These are phyloP conservation scores for Drosophila obscura DNA, from an alignment of 1,140 invertebrate genomes.

Conservation along the genomic window DNA sequence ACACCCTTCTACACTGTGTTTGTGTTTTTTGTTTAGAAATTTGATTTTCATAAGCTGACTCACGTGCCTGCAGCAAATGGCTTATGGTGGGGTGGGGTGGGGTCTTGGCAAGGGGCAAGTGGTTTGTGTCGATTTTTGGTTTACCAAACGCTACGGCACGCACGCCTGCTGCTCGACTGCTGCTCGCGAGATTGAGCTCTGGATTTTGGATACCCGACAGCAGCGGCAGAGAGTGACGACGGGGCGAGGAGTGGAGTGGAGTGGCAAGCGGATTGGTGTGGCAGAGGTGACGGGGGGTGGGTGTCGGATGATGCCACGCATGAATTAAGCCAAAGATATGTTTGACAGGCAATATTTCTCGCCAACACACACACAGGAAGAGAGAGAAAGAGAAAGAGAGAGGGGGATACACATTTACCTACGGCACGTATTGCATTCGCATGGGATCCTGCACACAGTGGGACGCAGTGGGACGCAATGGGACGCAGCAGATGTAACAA, in stretches of 20 bases:
- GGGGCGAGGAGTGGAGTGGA: not conserved
- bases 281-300: not conserved
- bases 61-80: conserved; percentile 58
- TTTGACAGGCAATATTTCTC: conserved; percentile 60
- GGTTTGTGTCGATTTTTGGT: conserved; percentile 47
- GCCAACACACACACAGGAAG: not conserved
- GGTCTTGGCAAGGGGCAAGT: not conserved
- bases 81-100: conserved; percentile 24
- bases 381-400: not conserved
- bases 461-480: too few relatives aligned
- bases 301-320: conserved; percentile 34
- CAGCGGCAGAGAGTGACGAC: too few relatives aligned
- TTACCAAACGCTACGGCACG: conserved; percentile 35
- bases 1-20: conserved; percentile 27
- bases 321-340: conserved; percentile 64
- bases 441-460: conserved; percentile 24
- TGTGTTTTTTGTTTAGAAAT: conserved; percentile 48
- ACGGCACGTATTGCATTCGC: conserved; percentile 58
- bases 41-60: conserved; percentile 64
- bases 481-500: too few relatives aligned
- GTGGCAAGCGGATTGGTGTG: too few relatives aligned
- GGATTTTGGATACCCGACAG: not conserved
- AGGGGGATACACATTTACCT: conserved; percentile 12
- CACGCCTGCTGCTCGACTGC: conserved; percentile 55
- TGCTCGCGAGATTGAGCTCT: conserved; percentile 44